These are phyloP conservation scores for Okapia johnstoni DNA, from an alignment of 2,113 vertebrate species.

Conservation along the genomic window DNA sequence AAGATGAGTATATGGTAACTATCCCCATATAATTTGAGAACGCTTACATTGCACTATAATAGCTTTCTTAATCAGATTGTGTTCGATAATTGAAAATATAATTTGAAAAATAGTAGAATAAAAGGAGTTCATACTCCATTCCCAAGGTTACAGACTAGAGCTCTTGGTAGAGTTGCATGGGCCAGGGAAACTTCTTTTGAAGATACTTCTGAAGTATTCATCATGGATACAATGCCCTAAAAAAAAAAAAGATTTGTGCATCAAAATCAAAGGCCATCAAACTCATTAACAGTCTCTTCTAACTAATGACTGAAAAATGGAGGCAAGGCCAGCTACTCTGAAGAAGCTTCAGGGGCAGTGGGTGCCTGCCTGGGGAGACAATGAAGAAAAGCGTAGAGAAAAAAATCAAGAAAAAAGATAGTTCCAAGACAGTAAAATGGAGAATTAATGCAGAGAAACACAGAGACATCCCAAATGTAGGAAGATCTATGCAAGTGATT, in stretches of 20 bases:
- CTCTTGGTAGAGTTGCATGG: neutral
- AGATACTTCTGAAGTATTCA: neutral
- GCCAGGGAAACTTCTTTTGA: neutral
- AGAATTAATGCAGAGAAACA: conserved; percentile 18
- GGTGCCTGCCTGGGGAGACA: neutral
- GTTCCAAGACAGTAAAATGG: neutral
- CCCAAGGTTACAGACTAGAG: neutral
- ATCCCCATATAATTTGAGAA: neutral
- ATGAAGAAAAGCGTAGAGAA: neutral
- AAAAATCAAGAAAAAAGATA: neutral
- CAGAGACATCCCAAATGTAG: neutral
- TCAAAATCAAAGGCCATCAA: neutral
- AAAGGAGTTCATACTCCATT: neutral
- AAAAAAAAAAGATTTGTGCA: neutral
- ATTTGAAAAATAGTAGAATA: neutral
- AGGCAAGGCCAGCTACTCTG: neutral
- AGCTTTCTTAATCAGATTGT: neutral
- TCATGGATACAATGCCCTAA: neutral
- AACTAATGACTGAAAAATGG: neutral
- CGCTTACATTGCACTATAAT: neutral
- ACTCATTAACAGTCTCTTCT: neutral
- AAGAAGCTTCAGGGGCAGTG: neutral
- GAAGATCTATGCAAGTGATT: conserved; percentile 41
- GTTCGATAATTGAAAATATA: neutral
- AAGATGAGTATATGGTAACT: neutral